Evolutionary conservation across 2,888 invertebrate species (phyloP), one percentile per base, ranked within the genome.

Genomic region (Smittia sp.): DNA sequence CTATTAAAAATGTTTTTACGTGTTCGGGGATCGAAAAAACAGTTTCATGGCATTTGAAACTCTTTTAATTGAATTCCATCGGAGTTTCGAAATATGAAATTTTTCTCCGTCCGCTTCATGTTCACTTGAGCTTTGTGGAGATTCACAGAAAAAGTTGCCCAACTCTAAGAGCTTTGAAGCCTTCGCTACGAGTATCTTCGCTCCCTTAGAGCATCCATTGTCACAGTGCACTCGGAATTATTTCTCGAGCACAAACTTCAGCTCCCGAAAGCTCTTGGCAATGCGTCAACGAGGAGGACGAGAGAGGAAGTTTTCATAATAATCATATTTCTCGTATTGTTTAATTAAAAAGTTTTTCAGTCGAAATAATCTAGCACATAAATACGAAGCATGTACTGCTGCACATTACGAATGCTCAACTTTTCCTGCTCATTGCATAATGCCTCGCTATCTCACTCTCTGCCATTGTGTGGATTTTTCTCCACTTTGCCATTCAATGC

Each of bases 381-480:
- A 66, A 66, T 66, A 38, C 27, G 11, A 63, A 58, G 22, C 58
- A 58, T 58, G 58, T 63, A 27, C 63, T 63, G 63, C 63, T 63
- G 63, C 58, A 72, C 25, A 72, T 62, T 72, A 72, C 62, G 72
- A 72, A 62, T 39, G 62, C 58, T 32, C 52, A 69, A 69, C 69
- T 69, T 69, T 72, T 72, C 39, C 72, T 62, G 39, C 24, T 72
- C 62, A 72, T 72, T 72, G 72, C 72, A 72, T 72, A 72, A 72
- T 58, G 25, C 46, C 22, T 54, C 54, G 18, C 54, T 41, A 22
- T 54, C 46, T 46, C 46, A 7, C 65, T 27, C 65, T 15, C 39
- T 15, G 38, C 27, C 67, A 67, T 39, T 67, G 67, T 67, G 41
- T 2, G 67, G 39, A 18, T 67, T 39, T n/a, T 67, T n/a, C 66